phyloP scores from a whole-genome alignment of 2,888 invertebrate species.

The Ennomos erosarius region DNA sequence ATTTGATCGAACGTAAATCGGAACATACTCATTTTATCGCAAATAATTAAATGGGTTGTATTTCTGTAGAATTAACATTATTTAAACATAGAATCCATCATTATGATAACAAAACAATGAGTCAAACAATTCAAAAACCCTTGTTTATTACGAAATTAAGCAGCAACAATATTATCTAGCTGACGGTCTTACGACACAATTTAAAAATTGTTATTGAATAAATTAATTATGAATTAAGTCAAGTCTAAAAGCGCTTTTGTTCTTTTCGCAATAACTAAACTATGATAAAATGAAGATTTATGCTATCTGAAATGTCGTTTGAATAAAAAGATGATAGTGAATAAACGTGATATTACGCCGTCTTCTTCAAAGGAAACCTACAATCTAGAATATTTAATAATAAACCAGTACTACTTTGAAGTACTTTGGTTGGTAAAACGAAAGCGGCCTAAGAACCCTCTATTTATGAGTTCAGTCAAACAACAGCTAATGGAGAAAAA shows the following conservation, averaged over 20 bases:
- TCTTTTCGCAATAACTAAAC: conserved; percentile 19
- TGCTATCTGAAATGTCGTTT: too few species aligned
- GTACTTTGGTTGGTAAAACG: conserved; percentile 41
- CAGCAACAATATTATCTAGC: conserved; percentile 6
- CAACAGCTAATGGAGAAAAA: conserved; percentile 37
- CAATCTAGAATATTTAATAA: background rate
- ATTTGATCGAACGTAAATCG: too few species aligned
- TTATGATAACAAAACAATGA: too few species aligned
- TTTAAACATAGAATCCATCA: too few species aligned
- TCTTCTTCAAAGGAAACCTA: conserved; percentile 54
- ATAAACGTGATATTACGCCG: conserved; percentile 53
- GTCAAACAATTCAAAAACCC: too few species aligned
- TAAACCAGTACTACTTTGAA: background rate
- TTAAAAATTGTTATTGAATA: too few species aligned
- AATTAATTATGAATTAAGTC: too few species aligned
- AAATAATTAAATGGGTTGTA: too few species aligned
- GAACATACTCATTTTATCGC: too few species aligned
- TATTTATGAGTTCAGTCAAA: conserved; percentile 6
- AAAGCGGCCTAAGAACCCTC: conserved; percentile 20
- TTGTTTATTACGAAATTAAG: background rate
- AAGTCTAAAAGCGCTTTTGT: conserved; percentile 15
- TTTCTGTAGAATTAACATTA: too few species aligned
- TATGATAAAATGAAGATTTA: too few species aligned
- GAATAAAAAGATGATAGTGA: conserved; percentile 37
- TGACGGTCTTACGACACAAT: too few species aligned